Evolutionary conservation across 2,888 invertebrate species (phyloP).

Genomic region (Drosophila seclusa): DNA sequence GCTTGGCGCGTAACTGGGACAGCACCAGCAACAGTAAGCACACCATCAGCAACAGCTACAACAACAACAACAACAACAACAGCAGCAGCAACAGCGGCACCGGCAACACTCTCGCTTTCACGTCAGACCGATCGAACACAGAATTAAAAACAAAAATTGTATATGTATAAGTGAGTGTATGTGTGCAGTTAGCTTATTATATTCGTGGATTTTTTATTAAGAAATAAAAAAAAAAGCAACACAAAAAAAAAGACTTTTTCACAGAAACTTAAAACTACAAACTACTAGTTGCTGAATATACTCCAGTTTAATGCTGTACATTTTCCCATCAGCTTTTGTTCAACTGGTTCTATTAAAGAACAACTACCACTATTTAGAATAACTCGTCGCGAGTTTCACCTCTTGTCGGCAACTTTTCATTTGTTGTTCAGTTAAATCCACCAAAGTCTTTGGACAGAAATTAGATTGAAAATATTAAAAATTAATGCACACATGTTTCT

Average conservation of each 20-base stretch:
- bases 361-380: neutral
- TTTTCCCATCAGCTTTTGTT: neutral
- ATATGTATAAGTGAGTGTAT: neutral
- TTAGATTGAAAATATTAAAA: neutral
- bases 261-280: neutral
- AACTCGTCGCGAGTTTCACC: neutral
- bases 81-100: slow-evolving; percentile 18
- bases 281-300: neutral
- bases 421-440: neutral
- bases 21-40: slow-evolving; percentile 31
- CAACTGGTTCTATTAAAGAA: neutral
- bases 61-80: slow-evolving; percentile 23
- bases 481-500: neutral
- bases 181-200: neutral
- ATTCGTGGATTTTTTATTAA: slow-evolving; percentile 6
- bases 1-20: slow-evolving; percentile 80
- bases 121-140: slow-evolving; percentile 62
- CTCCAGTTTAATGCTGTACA: neutral
- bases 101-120: slow-evolving; percentile 74
- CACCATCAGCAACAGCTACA: slow-evolving; percentile 23
- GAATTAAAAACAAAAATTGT: slow-evolving; percentile 47
- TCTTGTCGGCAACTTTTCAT: neutral
- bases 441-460: neutral
- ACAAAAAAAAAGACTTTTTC: neutral
- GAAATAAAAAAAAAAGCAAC: neutral